phyloP scores from a whole-genome alignment of 2,797 vertebrate species.

The Enteromius fasciolatus region DNA sequence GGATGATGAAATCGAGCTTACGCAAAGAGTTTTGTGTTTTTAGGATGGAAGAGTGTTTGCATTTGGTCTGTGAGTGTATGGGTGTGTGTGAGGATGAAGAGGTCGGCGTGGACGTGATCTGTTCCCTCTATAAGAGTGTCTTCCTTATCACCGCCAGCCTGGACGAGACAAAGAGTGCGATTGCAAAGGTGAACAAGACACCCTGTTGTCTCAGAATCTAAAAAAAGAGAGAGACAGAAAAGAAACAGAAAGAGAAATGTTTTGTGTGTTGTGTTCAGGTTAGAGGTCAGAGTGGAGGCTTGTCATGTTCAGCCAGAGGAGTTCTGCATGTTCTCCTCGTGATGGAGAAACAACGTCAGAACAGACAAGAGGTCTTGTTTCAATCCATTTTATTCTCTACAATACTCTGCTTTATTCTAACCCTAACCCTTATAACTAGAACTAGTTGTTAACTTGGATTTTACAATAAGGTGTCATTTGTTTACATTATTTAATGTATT shows the following conservation, averaged over 20 bases:
- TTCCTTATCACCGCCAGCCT: conserved; percentile 64
- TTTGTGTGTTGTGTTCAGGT: conserved; percentile 63
- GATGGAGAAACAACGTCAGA: conserved; percentile 72
- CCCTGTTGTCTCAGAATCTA: neutral
- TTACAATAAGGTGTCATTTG: too few species aligned
- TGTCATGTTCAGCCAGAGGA: conserved; percentile 69
- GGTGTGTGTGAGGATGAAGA: conserved; percentile 50
- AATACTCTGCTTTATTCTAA: neutral
- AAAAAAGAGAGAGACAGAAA: neutral
- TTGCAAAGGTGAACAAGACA: conserved; percentile 69
- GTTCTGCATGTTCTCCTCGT: conserved; percentile 73
- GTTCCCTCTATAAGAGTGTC: conserved; percentile 70
- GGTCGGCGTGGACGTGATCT: conserved; percentile 68
- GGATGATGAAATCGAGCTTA: neutral
- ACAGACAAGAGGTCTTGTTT: conserved; percentile 68
- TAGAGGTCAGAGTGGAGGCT: conserved; percentile 59
- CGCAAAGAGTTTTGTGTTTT: neutral
- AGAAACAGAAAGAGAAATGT: neutral
- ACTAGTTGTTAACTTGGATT: too few species aligned
- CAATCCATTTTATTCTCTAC: neutral
- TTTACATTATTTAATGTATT: too few species aligned
- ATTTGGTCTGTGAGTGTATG: conserved; percentile 54
- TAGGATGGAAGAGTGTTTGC: conserved; percentile 61
- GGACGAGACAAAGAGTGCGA: conserved; percentile 65
- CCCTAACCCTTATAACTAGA: too few species aligned